Base-by-base conservation (phyloP, 2,113 vertebrate species). In the Arvicanthis niloticus region DNA sequence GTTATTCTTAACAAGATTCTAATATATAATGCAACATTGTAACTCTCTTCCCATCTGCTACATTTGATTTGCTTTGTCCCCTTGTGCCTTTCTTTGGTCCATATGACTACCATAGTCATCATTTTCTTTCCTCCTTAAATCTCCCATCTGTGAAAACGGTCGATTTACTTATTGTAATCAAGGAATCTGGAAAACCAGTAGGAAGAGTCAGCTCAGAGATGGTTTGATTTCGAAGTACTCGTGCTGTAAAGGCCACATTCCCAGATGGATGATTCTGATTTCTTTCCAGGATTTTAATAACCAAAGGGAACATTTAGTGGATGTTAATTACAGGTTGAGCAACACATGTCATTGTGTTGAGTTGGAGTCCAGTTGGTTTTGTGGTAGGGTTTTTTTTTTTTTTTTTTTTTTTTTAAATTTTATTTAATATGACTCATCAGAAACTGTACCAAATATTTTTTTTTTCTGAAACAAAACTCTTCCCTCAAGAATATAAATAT, bases 271-370 rank as follows among this genome's bases (percentile, higher is more conserved):
- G 45, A 88, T 86, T 77, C 68, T 89, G 68, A 88, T 93, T 96
- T 97, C 87, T 94, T 97, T 91, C 70, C 70, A 95, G 93, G 91
- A 93, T 95, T 95, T 93, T 96, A 90, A 60, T 92, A 95, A 88
- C 95, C 72, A 62, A 88, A 85, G 67, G 92, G 81, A 92, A 37
- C 81, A 72, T 26, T 95, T 88, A 93, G 58, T 95, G 94, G 26
- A 60, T 93, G 42, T 90, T 87, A 17, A 92, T 95, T 88, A 65
- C 85, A 86, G 75, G 84, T 91, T 93, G 96, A 92, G 95, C 95
- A 96, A 76, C 88, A 96, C 60, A 88, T 94, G 91, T 62, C 40
- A 7, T 86, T 81, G 70, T 95, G 93, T 67, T 95, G 82, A 67
- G 76, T 97, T 93, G 67, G 45, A 97, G 82, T 88, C 51, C 60